Percentiles rank a stretch among this genome's conserved stretches.
These are phyloP conservation scores for Eulithis testata DNA, from an alignment of 2,888 invertebrate species.

Conservation along the genomic window DNA sequence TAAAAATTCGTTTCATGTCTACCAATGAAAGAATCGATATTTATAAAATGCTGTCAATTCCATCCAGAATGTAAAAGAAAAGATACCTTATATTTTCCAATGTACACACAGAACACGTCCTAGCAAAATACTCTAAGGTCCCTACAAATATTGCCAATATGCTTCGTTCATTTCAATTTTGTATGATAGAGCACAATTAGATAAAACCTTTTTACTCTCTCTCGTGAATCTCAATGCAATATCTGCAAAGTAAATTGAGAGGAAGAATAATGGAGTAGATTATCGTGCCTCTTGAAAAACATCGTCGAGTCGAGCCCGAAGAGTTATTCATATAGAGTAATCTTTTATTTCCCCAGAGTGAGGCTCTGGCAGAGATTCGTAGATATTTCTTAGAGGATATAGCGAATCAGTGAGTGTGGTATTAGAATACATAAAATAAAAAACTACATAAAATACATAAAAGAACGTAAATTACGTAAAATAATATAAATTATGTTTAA, in stretches of 20 bases:
- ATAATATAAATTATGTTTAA: too few species aligned
- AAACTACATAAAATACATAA: not conserved
- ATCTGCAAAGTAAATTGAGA: slow-evolving; percentile 60
- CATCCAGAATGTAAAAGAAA: not conserved
- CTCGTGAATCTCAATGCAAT: slow-evolving; percentile 57
- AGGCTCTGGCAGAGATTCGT: slow-evolving; percentile 58
- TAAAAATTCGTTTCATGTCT: too few species aligned
- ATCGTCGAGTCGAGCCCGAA: slow-evolving; percentile 56
- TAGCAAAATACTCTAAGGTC: slow-evolving; percentile 7
- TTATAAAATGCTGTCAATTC: not conserved
- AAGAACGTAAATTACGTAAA: too few species aligned
- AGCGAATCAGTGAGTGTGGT: slow-evolving; percentile 45
- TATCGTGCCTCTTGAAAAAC: slow-evolving; percentile 70
- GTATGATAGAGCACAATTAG: slow-evolving; percentile 32
- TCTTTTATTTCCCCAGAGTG: slow-evolving; percentile 72
- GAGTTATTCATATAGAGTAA: slow-evolving; percentile 69
- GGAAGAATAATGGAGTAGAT: slow-evolving; percentile 68
- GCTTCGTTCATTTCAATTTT: slow-evolving; percentile 23
- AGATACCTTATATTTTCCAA: not conserved
- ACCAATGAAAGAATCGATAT: not conserved
- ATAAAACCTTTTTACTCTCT: slow-evolving; percentile 44
- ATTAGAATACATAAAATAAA: slow-evolving; percentile 27
- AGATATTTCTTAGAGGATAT: slow-evolving; percentile 62
- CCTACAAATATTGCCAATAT: slow-evolving; percentile 16
- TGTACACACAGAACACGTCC: slow-evolving; percentile 16